Base-by-base conservation (phyloP, 2,888 invertebrate species). In the Apamea epomidion region DNA sequence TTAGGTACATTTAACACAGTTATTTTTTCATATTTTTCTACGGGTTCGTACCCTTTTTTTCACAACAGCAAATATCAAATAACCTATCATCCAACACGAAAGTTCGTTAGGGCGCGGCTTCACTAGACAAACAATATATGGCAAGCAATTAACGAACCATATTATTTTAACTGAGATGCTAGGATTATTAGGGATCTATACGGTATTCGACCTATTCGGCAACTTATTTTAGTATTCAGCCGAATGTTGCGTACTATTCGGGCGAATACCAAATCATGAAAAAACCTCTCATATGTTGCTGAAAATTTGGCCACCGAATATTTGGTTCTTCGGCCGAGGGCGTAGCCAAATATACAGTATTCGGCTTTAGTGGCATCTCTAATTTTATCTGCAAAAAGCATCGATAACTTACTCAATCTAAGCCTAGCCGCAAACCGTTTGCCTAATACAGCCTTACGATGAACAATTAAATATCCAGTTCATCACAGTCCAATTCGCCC, bases 401-500 rank as follows among this genome's bases (percentile, higher is more conserved):
- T 60, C n/a, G n/a, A 60, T 12, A 60, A 60, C 12, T 58, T n/a
- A 14, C 54, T 58, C 12, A 58, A 74, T 58, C 12, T 32, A 58
- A 74, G n/a, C 3, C 12, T 25, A 74, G 0, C 76, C 75, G 58
- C 58, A 48, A 75, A 48, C 32, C 14, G 2, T 16, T 60, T 45
- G 76, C 32, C 45, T 37, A 37, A 37, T 6, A 48, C n/a, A 37
- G 21, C 21, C 1, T 62, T 12, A 37, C 48, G 25, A 62, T 25
- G 45, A 69, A 51, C n/a, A 54, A 16, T 85, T 68, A 86, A 72
- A 87, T 85, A 25, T 86, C 87, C 10, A 83, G 69, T 73, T 87
- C 85, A 70, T 88, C 86, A 80, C 89, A 87, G 29, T 85, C 69
- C 54, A 91, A 25, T 54, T 71, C 74, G 0, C 69, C 74, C 21